Evolutionary conservation across 2,113 vertebrate genomes (phyloP).

Genomic region (Plecturocebus donacophilus): DNA sequence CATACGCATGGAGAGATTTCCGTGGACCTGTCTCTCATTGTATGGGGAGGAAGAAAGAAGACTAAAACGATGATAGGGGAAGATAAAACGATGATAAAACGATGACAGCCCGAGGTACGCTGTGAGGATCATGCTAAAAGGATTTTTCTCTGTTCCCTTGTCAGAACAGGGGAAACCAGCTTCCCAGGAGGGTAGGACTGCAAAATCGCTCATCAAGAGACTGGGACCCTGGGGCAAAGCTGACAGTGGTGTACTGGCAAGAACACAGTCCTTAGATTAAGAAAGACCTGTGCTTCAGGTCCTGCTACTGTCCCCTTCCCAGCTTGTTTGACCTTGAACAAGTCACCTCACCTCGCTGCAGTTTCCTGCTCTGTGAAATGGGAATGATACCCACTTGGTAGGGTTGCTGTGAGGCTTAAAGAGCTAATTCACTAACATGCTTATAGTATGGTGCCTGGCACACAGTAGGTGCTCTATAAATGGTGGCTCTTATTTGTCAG

Average conservation of each 20-base stretch:
- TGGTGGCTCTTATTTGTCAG: rapidly evolving
- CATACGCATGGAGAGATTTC: rapidly evolving
- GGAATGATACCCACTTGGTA: rapidly evolving
- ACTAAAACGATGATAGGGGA: not conserved
- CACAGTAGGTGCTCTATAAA: not conserved
- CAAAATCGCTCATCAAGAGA: not conserved
- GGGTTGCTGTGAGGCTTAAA: not conserved
- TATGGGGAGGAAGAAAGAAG: not conserved
- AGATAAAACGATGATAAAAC: no score
- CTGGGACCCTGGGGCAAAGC: not conserved
- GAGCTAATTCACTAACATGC: not conserved
- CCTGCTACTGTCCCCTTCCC: not conserved
- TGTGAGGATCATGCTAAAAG: rapidly evolving
- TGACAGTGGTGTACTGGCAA: no score
- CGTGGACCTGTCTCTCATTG: rapidly evolving
- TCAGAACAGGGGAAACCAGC: not conserved
- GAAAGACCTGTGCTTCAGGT: not conserved
- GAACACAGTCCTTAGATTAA: not conserved
- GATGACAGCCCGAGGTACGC: not conserved
- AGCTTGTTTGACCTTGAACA: not conserved
- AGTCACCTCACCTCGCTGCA: not conserved
- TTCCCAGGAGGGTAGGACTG: not conserved
- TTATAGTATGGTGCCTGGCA: rapidly evolving
- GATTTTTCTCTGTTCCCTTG: not conserved
- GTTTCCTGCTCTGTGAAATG: not conserved